Evolutionary conservation across 2,888 invertebrate species (phyloP).

Genomic region (Syritta pipiens): DNA sequence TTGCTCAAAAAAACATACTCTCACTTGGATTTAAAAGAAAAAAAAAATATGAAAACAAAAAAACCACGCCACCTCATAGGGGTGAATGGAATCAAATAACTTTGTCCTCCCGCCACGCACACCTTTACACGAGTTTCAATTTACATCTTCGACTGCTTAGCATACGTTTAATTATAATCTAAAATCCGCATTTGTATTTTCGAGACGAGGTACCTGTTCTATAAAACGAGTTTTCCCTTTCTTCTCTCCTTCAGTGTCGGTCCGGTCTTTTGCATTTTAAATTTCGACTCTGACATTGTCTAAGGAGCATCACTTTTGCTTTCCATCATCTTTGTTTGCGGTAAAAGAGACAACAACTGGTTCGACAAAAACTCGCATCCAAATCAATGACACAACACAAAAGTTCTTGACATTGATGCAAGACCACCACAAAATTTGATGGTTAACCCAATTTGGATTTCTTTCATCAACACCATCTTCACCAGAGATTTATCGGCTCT

Average conservation of each 20-base stretch:
- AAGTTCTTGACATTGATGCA: slow-evolving; percentile 54
- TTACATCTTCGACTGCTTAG: slow-evolving; percentile 20
- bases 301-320: slow-evolving; percentile 37
- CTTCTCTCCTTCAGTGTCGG: neutral
- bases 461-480: neutral
- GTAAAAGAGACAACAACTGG: slow-evolving; percentile 24
- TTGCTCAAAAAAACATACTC: too few relatives aligned
- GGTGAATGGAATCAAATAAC: slow-evolving; percentile 8
- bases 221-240: slow-evolving; percentile 50
- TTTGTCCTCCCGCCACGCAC: too few relatives aligned
- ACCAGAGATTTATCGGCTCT: slow-evolving; percentile 15
- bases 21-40: too few relatives aligned
- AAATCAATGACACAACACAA: neutral
- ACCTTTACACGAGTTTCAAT: too few relatives aligned
- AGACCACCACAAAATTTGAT: slow-evolving; percentile 3
- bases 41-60: too few relatives aligned
- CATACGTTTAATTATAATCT: slow-evolving; percentile 45
- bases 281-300: slow-evolving; percentile 8
- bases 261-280: slow-evolving; percentile 51
- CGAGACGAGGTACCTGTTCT: slow-evolving; percentile 32
- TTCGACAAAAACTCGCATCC: neutral
- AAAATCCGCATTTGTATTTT: slow-evolving; percentile 14
- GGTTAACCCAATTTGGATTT: slow-evolving; percentile 33
- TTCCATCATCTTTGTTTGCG: slow-evolving; percentile 1
- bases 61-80: neutral